These are phyloP conservation scores for Xestobium rufovillosum DNA, from an alignment of 2,888 invertebrate species.

Conservation along the genomic window DNA sequence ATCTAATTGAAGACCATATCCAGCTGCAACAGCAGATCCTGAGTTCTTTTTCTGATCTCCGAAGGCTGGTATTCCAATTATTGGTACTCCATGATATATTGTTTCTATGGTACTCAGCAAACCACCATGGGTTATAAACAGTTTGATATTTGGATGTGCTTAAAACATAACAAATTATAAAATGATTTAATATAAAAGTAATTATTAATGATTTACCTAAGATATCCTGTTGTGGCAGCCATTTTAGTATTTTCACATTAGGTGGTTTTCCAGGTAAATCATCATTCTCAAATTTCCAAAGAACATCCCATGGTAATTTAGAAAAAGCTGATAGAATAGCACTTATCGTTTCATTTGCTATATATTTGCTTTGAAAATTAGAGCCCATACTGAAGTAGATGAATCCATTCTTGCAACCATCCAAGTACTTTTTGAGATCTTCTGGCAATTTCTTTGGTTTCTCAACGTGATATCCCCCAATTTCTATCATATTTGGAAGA, in stretches of 20 bases:
- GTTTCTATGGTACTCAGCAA: background rate
- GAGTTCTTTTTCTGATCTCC: background rate
- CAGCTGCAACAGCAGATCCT: background rate
- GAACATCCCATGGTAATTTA: constrained; percentile 52
- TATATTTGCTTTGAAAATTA: constrained; percentile 48
- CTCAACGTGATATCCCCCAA: constrained; percentile 51
- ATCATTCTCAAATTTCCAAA: constrained; percentile 64
- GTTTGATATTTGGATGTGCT: constrained; percentile 1
- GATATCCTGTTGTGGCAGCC: background rate
- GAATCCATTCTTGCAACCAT: constrained; percentile 48
- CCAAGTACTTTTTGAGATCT: constrained; percentile 47
- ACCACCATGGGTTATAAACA: background rate
- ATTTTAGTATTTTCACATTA: background rate
- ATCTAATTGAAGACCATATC: no score
- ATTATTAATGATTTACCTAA: background rate
- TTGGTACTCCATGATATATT: background rate
- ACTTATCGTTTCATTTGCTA: constrained; percentile 46
- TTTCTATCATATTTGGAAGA: constrained; percentile 50
- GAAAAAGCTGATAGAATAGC: constrained; percentile 52
- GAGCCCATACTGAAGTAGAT: constrained; percentile 56
- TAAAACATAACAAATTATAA: constrained; percentile 20
- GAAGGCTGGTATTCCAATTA: background rate
- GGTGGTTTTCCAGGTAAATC: constrained; percentile 21
- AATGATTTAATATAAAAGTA: background rate
- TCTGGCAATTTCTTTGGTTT: constrained; percentile 30